Base-by-base conservation (phyloP, 2,113 vertebrate species). In the Odontesthes bonariensis region DNA sequence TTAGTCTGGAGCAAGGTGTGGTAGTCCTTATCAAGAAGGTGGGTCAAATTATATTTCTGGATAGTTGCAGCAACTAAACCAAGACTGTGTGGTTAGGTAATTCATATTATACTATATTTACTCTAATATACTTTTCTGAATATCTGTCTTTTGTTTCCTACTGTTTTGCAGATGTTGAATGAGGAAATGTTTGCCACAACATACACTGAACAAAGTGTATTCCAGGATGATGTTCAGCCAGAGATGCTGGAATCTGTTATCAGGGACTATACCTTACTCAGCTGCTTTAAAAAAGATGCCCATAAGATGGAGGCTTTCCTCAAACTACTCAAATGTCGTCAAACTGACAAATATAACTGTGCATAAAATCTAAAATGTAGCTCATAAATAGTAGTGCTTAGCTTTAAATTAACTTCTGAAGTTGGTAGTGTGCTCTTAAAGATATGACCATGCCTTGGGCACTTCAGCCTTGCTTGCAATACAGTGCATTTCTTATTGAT, bases 231-330 rank as follows among this genome's bases (percentile, higher is more conserved):
- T 3, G 17, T 55, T n/a, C 88, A 86, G 55, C 88, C 87, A 0
- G 87, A 93, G 44, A 77, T 93, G 75, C 63, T 91, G 67, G 92
- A 93, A 47, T 93, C 92, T 1, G 72, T 93, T 20, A 78, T 94
- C 63, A 86, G 85, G n/a, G 92, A 93, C 86, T 93, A 94, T 44
- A 83, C 69, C 14, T 70, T 92, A 1, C 86, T 94, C 68, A 88
- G 72, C 77, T 94, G 94, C 90, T 94, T 95, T 88, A 94, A 93
- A 85, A 95, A 94, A 49, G 94, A 95, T 4, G 86, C 91, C 47
- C 94, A 94, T 75, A 94, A 94, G 79, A 92, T 94, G 86, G 94
- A 94, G 77, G 86, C 90, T 64, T 93, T 95, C 75, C 91, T 95
- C 52, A 95, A 95, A 76, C 88, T 95, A 6, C 92, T 94, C 22